Evolutionary conservation across 2,113 vertebrate genomes (phyloP).

Genomic region (Cyanoliseus patagonus): DNA sequence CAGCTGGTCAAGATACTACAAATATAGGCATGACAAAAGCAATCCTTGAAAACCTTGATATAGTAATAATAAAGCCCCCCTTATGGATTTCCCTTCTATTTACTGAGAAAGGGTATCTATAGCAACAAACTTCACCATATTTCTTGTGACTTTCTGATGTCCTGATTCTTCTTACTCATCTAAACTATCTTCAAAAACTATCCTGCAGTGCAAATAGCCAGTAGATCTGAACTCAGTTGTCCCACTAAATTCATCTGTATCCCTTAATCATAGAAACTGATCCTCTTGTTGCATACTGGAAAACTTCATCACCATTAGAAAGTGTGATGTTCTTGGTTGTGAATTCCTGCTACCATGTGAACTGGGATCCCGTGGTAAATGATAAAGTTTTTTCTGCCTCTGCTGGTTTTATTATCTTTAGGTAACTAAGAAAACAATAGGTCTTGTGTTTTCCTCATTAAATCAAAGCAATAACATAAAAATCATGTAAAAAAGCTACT

Average conservation of each 20-base stretch:
- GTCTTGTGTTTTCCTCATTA: slow-evolving; percentile 5
- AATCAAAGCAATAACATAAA: background rate
- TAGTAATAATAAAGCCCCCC: background rate
- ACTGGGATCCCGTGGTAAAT: background rate
- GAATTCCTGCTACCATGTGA: background rate
- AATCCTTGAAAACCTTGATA: background rate
- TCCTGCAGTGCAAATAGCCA: background rate
- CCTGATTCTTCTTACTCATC: background rate
- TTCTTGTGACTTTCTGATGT: background rate
- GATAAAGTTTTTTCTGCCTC: background rate
- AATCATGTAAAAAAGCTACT: background rate
- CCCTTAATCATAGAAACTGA: background rate
- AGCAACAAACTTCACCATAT: background rate
- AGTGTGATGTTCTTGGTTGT: background rate
- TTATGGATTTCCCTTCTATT: background rate
- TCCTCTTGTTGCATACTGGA: background rate
- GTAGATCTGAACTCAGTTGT: background rate
- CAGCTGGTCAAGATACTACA: background rate
- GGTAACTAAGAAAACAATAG: background rate
- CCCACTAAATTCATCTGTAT: background rate
- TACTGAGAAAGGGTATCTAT: background rate
- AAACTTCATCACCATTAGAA: background rate
- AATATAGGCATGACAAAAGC: background rate
- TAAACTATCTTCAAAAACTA: background rate
- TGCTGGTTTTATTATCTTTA: background rate